Percentiles rank a stretch among this genome's conserved stretches.
phyloP scores from a whole-genome alignment of 1,140 invertebrate species.

The Bicyclus anynana region DNA sequence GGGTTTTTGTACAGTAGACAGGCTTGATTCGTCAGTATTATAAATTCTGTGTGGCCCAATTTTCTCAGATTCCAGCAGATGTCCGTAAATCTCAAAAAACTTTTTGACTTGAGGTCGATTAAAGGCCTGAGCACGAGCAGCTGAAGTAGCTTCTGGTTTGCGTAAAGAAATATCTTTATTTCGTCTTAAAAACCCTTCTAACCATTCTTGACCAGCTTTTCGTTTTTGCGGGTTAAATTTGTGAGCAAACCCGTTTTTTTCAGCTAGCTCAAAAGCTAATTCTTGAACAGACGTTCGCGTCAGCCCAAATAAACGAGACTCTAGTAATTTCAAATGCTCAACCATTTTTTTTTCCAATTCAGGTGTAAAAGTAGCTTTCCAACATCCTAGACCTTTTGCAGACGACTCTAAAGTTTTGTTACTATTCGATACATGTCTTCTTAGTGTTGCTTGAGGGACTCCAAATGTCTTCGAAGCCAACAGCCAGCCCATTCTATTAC shows the following conservation, averaged over 20 bases:
- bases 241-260: not conserved
- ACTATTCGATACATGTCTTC: too few species aligned
- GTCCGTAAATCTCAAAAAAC: constrained; percentile 20
- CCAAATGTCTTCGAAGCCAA: too few species aligned
- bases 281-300: not conserved
- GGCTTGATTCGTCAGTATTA: constrained; percentile 59
- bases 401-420: too few species aligned
- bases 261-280: not conserved
- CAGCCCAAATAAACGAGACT: constrained; percentile 19
- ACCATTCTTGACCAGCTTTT: constrained; percentile 13
- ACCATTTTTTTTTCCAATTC: not conserved
- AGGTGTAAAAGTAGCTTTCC: not conserved
- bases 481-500: too few species aligned
- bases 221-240: not conserved
- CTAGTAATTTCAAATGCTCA: not conserved
- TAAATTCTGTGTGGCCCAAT: constrained; percentile 37
- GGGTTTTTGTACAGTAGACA: constrained; percentile 58
- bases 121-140: constrained; percentile 29
- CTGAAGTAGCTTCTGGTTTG: constrained; percentile 39
- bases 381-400: too few species aligned
- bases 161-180: constrained; percentile 27
- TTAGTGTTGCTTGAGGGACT: too few species aligned
- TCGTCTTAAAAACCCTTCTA: constrained; percentile 14
- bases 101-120: constrained; percentile 38
- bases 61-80: constrained; percentile 17